Base-by-base conservation (phyloP, 2,888 invertebrate genomes). In the Craniophora ligustri region DNA sequence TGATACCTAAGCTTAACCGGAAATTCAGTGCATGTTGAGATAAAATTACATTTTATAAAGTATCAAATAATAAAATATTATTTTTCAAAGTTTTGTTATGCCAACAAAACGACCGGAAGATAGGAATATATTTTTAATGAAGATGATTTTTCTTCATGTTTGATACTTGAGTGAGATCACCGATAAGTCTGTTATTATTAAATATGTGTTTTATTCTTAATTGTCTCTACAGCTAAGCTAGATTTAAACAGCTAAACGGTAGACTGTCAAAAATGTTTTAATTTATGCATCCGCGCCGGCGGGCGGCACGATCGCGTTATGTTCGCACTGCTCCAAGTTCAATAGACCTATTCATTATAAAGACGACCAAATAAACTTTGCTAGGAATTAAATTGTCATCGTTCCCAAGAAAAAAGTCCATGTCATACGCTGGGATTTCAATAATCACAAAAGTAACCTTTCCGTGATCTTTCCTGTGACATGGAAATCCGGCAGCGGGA, bases 261-360 rank as follows among this genome's bases (percentile, higher is more conserved):
- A 48, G 13, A 7, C 50, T 42, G 21, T 55, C 36, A 41, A 47
- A 45, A 56, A 58, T 67, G 64, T 74, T 78, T 76, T 78, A 76
- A 83, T 81, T 72, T 77, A 68, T 70, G 53, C 64, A 61, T 65
- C 68, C 63, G 56, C 64, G 58, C 61, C 65, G 64, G 45, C 64
- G 59, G 50, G 54, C 63, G 67, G 60, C 57, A 63, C 65, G 66
- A 46, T 51, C 68, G 63, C 66, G 70, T 66, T 65, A 76, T 76
- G 73, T 79, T 77, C 78, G 50, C 78, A 71, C 78, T 50, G 67
- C 73, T 71, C 62, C 71, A 81, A 75, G 87, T 87, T 88, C 87
- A 88, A 87, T 81, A 85, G 67, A 84, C 86, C 86, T 82, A 88
- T 88, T 83, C 73, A 79, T 85, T 85, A 81, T 75, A 78, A 76